Conservation (phyloP, 1,140 invertebrate genomes). For the Physella acuta region DNA sequence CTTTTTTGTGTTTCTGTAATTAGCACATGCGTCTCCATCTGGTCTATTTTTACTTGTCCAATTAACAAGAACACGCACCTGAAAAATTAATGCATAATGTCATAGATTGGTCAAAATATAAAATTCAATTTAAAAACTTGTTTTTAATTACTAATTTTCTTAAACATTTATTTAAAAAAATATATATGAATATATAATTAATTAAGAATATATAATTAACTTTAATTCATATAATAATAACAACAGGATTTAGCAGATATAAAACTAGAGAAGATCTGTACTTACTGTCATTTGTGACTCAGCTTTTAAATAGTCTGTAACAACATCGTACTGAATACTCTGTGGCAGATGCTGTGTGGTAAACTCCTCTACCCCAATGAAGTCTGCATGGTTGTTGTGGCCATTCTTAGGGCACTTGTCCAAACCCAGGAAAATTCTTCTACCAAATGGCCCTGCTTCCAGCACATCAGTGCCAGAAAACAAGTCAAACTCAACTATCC, state of each 20-base stretch:
- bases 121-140: no score
- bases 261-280: no score
- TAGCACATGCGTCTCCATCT: slow-evolving; percentile 6
- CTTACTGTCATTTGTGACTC: slow-evolving; percentile 11
- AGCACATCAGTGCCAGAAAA: background rate
- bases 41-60: slow-evolving; percentile 13
- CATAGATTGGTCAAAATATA: no score
- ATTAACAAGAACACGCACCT: slow-evolving; percentile 11
- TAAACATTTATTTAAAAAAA: no score
- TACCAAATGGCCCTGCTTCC: background rate
- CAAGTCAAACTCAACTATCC: slow-evolving; percentile 6
- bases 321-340: background rate
- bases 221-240: no score
- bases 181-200: no score
- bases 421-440: background rate
- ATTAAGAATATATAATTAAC: no score
- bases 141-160: no score
- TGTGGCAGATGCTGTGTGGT: background rate
- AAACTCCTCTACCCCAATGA: background rate
- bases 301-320: slow-evolving; percentile 4
- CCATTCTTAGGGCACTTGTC: slow-evolving; percentile 13
- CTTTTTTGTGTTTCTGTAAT: background rate
- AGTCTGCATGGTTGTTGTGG: slow-evolving; percentile 7
- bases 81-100: no score
- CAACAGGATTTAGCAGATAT: no score